Conservation (phyloP, 2,888 invertebrate species). For the Embidobia sp. region DNA sequence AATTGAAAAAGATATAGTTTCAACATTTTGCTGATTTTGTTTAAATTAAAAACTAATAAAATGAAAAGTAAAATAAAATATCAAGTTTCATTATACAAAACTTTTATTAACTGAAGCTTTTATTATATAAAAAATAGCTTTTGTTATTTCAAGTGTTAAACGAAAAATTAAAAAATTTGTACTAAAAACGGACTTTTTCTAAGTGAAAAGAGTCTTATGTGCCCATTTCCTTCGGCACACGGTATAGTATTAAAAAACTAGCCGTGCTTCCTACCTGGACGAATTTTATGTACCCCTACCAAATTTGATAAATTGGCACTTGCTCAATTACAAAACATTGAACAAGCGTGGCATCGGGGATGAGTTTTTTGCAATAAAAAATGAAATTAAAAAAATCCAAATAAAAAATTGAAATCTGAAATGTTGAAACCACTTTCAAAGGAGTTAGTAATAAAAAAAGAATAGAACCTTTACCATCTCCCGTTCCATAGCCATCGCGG, state of each 20-base stretch:
- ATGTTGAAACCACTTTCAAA: background rate
- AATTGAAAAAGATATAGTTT: too few relatives aligned
- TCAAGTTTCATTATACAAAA: background rate
- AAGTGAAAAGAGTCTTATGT: too few relatives aligned
- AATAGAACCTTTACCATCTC: conserved; percentile 79
- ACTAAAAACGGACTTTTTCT: too few relatives aligned
- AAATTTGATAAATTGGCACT: conserved; percentile 40
- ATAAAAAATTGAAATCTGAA: background rate
- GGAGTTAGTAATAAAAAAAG: background rate
- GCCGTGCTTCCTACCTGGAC: conserved; percentile 53
- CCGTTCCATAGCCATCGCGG: conserved; percentile 78
- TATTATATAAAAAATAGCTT: too few relatives aligned
- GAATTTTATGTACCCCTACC: conserved; percentile 37
- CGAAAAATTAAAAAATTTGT: too few relatives aligned
- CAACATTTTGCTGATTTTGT: too few relatives aligned
- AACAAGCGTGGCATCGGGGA: conserved; percentile 48
- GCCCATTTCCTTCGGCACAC: conserved; percentile 35
- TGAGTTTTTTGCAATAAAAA: background rate
- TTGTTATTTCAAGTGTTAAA: too few relatives aligned
- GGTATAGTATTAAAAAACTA: conserved; percentile 21
- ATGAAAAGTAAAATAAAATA: background rate
- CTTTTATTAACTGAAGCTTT: too few relatives aligned
- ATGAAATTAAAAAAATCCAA: background rate
- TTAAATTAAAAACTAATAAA: too few relatives aligned
- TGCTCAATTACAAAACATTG: background rate